Evolutionary conservation across 2,113 vertebrate species (phyloP).

Genomic region (Petrocephalus zakoni): DNA sequence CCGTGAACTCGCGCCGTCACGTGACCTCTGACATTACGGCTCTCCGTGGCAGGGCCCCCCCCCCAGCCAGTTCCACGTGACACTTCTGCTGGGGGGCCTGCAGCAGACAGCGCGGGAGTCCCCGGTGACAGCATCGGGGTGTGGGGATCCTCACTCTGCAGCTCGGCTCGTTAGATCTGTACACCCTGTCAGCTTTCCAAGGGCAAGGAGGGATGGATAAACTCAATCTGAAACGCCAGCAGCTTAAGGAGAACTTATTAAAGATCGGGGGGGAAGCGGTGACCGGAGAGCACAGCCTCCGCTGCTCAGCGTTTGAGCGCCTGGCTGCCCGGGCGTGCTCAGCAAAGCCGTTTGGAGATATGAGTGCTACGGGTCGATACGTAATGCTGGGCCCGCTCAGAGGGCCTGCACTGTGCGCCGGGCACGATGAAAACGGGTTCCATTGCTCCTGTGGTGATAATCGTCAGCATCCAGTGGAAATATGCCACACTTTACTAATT

Average conservation of each 20-base stretch:
- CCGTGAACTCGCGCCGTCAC: conserved; percentile 11
- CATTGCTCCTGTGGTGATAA: conserved; percentile 3
- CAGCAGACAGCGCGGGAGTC: not conserved
- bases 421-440: not conserved
- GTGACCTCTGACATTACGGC: conserved; percentile 40
- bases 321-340: not conserved
- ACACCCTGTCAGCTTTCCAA: not conserved
- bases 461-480: not conserved
- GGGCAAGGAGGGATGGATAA: not conserved
- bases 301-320: not conserved
- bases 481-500: not conserved
- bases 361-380: not conserved
- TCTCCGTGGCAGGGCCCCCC: not conserved
- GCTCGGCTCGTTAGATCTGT: no score
- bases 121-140: not conserved
- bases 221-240: not conserved
- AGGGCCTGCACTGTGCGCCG: not conserved
- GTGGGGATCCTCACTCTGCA: not conserved
- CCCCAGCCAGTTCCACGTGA: not conserved
- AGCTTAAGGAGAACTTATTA: not conserved
- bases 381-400: not conserved
- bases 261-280: not conserved
- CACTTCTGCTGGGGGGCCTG: not conserved
- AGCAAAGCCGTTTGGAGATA: not conserved
- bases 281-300: not conserved